These are phyloP conservation scores for Andrena camellia DNA, from an alignment of 2,888 invertebrate genomes.

Conservation along the genomic window DNA sequence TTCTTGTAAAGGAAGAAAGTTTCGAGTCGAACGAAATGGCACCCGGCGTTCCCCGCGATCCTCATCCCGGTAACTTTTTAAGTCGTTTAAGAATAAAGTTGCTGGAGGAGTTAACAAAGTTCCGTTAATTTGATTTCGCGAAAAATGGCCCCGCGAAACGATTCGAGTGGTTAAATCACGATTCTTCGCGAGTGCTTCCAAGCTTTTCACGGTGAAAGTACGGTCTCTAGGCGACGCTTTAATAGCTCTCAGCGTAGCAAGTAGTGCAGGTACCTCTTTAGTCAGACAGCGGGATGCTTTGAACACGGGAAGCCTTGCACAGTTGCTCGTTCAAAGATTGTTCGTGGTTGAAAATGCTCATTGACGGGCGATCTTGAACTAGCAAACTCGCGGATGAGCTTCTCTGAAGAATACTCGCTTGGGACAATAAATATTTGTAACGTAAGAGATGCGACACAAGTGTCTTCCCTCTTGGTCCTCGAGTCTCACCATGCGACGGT, in stretches of 20 bases:
- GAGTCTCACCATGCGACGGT: conserved; percentile 7
- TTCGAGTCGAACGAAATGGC: neutral
- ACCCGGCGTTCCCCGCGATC: neutral
- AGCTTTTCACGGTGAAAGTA: neutral
- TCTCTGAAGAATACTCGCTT: neutral
- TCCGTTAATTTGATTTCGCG: conserved; percentile 12
- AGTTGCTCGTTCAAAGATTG: neutral
- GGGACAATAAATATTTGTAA: conserved; percentile 7
- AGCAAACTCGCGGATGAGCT: neutral
- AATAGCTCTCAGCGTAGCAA: neutral
- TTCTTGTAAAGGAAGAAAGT: neutral
- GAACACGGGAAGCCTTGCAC: neutral
- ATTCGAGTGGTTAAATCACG: neutral
- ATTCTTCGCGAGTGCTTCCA: neutral
- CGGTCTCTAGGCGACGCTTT: neutral
- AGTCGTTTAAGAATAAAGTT: neutral
- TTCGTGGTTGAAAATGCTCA: neutral
- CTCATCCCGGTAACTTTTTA: neutral
- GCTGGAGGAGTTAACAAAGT: neutral
- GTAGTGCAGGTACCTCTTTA: neutral
- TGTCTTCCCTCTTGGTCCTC: conserved; percentile 2
- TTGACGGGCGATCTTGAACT: neutral
- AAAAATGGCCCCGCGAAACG: neutral
- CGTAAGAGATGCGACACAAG: neutral
- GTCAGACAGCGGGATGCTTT: neutral